These are phyloP conservation scores for Diacarnus erythraeanus DNA, from an alignment of 37 sponge, comb jelly and placozoan species.

Conservation along the genomic window DNA sequence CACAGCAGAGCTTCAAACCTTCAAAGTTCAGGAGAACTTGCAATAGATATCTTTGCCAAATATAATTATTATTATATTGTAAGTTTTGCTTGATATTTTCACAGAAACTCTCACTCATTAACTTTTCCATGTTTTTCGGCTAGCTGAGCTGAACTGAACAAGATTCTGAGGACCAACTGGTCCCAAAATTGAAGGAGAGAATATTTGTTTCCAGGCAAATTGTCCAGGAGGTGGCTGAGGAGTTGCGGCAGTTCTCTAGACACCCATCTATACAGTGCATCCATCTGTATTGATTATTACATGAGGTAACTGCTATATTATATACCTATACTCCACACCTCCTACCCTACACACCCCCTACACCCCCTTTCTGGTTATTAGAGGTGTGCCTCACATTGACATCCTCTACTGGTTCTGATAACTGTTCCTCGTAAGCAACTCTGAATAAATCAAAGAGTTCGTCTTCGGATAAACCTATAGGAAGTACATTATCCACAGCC, in stretches of 20 bases:
- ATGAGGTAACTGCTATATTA: neutral
- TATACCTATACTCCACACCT: neutral
- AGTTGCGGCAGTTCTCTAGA: neutral
- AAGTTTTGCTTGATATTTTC: neutral
- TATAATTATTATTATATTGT: neutral
- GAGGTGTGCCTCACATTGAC: neutral
- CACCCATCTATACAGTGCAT: conserved; percentile 1
- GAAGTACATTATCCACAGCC: neutral
- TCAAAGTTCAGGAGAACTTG: conserved; percentile 41
- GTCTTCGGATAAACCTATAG: neutral
- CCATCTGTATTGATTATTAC: no score
- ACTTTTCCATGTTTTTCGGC: neutral
- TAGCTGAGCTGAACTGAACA: conserved; percentile 7
- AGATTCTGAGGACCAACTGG: neutral
- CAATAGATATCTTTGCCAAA: conserved; percentile 21
- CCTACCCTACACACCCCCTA: neutral
- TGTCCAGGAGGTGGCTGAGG: neutral
- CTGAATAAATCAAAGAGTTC: conserved; percentile 6
- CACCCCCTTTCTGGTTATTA: neutral
- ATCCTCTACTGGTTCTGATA: neutral
- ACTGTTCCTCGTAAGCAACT: neutral
- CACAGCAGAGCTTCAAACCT: conserved; percentile 8
- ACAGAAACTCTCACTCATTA: neutral
- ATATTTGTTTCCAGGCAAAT: neutral
- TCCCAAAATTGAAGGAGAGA: neutral